Conservation (phyloP, 2,113 vertebrate species). For the Paedocypris sp. region DNA sequence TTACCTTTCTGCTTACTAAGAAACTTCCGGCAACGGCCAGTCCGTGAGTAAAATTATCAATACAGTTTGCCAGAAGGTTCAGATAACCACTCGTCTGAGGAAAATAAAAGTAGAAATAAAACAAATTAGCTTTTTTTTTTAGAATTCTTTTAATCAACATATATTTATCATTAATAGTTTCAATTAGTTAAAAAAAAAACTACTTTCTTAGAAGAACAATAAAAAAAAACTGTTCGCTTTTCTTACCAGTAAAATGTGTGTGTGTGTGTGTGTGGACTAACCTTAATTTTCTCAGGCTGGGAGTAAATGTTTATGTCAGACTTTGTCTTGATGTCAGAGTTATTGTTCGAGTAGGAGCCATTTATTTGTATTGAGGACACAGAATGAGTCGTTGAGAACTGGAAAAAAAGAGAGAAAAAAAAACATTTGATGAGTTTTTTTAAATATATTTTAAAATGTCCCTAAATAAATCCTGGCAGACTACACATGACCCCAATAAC, state of each 20-base stretch:
- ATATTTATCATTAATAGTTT: too few species aligned
- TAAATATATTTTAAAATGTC: too few species aligned
- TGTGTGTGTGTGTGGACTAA: conserved; percentile 30
- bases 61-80: conserved; percentile 92
- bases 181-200: too few species aligned
- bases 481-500: too few species aligned
- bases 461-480: too few species aligned
- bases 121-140: too few species aligned
- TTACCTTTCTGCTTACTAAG: conserved; percentile 94
- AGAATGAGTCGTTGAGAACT: conserved; percentile 1
- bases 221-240: not conserved
- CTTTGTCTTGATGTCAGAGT: conserved; percentile 44
- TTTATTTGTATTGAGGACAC: conserved; percentile 42
- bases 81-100: conserved; percentile 87
- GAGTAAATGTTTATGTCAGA: conserved; percentile 35
- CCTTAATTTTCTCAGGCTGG: conserved; percentile 58
- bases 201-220: too few species aligned
- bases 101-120: conserved; percentile 27
- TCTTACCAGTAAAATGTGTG: not conserved
- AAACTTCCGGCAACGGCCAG: conserved; percentile 93
- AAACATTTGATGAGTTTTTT: too few species aligned
- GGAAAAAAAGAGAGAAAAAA: not conserved
- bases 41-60: conserved; percentile 97
- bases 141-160: too few species aligned
- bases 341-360: conserved; percentile 46